These are phyloP conservation scores for Zaprionus tsacasi DNA, from an alignment of 1,140 invertebrate genomes.

Conservation along the genomic window DNA sequence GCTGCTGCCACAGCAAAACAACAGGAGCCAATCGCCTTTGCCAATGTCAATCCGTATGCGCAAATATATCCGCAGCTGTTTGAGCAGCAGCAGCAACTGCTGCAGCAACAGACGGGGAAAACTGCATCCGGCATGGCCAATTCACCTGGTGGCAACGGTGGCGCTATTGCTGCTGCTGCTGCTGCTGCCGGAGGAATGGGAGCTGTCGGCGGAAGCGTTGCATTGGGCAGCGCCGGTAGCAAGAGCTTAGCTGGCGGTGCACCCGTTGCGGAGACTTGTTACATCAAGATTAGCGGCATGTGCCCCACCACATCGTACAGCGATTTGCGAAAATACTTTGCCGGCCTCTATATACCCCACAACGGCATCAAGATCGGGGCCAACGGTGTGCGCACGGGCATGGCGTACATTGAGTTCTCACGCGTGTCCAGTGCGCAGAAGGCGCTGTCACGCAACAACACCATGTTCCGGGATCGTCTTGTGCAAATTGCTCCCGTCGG, in stretches of 20 bases:
- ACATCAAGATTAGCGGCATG: conserved; percentile 90
- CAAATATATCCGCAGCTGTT: conserved; percentile 81
- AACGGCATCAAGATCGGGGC: conserved; percentile 94
- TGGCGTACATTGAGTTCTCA: conserved; percentile 91
- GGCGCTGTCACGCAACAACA: conserved; percentile 87
- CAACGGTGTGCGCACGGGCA: conserved; percentile 91
- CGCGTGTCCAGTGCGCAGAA: conserved; percentile 88
- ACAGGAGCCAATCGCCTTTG: conserved; percentile 71
- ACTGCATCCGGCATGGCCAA: conserved; percentile 24
- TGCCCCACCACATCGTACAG: conserved; percentile 88
- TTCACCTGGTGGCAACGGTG: conserved; percentile 1
- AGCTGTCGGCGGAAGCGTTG: neutral
- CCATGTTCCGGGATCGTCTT: conserved; percentile 86
- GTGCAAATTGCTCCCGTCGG: conserved; percentile 64
- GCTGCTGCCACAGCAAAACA: neutral
- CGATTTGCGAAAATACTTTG: conserved; percentile 92
- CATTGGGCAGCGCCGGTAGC: neutral
- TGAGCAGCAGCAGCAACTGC: conserved; percentile 65
- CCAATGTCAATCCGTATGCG: conserved; percentile 78
- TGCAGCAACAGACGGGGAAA: conserved; percentile 58
- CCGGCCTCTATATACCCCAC: conserved; percentile 90
- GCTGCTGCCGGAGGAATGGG: neutral
- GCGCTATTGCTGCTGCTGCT: neutral
- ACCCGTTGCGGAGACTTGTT: conserved; percentile 84
- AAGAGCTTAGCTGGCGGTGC: neutral